These are phyloP conservation scores for Eriocheir sinensis DNA, from an alignment of 1,140 invertebrate genomes.

Conservation along the genomic window DNA sequence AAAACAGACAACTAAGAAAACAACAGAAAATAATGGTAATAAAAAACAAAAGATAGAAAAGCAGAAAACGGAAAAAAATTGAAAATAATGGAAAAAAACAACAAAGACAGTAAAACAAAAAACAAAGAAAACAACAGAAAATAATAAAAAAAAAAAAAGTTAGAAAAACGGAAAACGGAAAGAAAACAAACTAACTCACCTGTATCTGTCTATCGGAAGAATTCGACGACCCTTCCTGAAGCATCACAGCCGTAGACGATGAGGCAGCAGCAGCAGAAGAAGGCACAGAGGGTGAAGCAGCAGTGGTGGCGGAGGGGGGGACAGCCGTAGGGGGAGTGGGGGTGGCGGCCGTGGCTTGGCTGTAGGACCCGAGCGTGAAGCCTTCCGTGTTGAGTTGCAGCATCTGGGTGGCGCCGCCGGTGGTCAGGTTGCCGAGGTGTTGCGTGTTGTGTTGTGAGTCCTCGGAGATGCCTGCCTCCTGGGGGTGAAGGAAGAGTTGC, in stretches of 20 bases:
- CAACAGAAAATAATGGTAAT: too few species aligned
- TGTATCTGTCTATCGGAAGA: conserved; percentile 64
- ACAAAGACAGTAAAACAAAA: too few species aligned
- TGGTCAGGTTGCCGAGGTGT: conserved; percentile 58
- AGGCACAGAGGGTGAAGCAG: background rate
- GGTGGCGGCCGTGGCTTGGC: background rate
- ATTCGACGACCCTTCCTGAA: conserved; percentile 53
- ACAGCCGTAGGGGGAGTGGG: background rate
- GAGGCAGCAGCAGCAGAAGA: background rate
- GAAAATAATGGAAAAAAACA: too few species aligned
- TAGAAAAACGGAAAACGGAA: background rate
- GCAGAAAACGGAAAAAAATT: too few species aligned
- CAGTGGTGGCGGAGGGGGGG: background rate
- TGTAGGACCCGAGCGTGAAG: conserved; percentile 51
- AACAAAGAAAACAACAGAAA: too few species aligned
- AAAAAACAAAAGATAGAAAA: too few species aligned
- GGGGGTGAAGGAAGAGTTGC: background rate
- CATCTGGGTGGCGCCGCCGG: conserved; percentile 63
- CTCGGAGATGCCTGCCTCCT: conserved; percentile 61
- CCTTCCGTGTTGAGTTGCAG: conserved; percentile 64
- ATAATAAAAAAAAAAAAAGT: background rate
- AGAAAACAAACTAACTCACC: background rate
- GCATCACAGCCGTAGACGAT: conserved; percentile 48
- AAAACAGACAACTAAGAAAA: too few species aligned
- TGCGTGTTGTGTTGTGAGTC: background rate